These are phyloP conservation scores for Tenebrio molitor DNA, from an alignment of 1,140 invertebrate species.

Conservation along the genomic window DNA sequence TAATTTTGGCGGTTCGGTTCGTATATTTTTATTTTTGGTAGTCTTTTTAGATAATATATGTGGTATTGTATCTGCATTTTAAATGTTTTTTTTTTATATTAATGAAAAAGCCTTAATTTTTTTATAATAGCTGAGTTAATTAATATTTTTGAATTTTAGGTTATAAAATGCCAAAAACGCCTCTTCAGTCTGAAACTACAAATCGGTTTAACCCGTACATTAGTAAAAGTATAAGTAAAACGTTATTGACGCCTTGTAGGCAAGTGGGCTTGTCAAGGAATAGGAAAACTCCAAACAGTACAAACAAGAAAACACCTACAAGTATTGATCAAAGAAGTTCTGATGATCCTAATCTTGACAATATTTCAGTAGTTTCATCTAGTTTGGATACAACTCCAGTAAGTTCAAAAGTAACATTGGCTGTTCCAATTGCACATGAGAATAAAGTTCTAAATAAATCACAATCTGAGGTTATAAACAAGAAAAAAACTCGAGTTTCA, in stretches of 20 bases:
- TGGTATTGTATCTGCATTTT: too few relatives aligned
- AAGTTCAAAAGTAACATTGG: too few relatives aligned
- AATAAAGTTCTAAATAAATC: too few relatives aligned
- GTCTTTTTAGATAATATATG: too few relatives aligned
- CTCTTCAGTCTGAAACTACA: background rate
- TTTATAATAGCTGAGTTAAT: too few relatives aligned
- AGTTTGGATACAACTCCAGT: background rate
- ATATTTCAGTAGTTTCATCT: background rate
- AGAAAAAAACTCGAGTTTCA: too few relatives aligned
- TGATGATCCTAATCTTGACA: background rate
- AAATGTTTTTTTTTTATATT: too few relatives aligned
- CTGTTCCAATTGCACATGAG: too few relatives aligned
- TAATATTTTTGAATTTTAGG: background rate
- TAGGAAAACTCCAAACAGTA: constrained; percentile 27
- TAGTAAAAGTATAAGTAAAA: constrained; percentile 26
- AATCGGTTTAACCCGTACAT: constrained; percentile 8
- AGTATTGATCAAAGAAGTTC: background rate
- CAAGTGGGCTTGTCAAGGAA: constrained; percentile 16
- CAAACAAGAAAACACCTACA: background rate
- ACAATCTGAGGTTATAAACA: background rate
- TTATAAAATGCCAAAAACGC: background rate
- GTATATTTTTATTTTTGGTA: too few relatives aligned
- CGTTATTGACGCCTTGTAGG: constrained; percentile 24
- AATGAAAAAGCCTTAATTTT: too few relatives aligned
- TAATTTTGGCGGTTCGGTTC: too few relatives aligned